Conservation (phyloP, 2,113 vertebrate genomes). For the Elaphurus davidianus region DNA sequence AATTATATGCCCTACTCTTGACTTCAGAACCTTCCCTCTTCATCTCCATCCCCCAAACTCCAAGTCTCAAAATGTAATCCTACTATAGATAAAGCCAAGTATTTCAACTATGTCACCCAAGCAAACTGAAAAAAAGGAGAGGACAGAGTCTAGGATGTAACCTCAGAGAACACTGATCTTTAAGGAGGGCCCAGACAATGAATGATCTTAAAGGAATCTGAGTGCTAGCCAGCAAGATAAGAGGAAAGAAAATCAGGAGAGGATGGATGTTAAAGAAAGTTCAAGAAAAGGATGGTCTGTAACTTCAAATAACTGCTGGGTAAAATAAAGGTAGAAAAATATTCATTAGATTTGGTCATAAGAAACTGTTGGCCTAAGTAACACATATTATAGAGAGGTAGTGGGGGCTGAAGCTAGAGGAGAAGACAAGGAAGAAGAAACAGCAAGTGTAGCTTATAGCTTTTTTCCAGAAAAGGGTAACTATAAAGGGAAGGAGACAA, state of each 20-base stretch:
- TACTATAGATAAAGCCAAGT: neutral
- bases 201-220: neutral
- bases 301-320: neutral
- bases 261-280: neutral
- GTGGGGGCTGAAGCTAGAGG: neutral
- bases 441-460: neutral
- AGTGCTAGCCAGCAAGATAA: neutral
- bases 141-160: neutral
- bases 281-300: neutral
- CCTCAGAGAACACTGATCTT: neutral
- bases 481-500: neutral
- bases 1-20: neutral
- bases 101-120: neutral
- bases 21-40: neutral
- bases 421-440: neutral
- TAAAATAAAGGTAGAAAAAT: neutral
- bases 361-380: neutral
- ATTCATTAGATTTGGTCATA: neutral
- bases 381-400: neutral
- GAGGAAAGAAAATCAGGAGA: neutral
- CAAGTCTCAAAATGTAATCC: neutral
- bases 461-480: neutral
- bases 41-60: neutral
- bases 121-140: neutral
- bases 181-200: neutral